A percentile compares a stretch with the other conserved stretches of the same genome.
phyloP scores from a whole-genome alignment of 2,113 vertebrate species.

The Cynocephalus volans region DNA sequence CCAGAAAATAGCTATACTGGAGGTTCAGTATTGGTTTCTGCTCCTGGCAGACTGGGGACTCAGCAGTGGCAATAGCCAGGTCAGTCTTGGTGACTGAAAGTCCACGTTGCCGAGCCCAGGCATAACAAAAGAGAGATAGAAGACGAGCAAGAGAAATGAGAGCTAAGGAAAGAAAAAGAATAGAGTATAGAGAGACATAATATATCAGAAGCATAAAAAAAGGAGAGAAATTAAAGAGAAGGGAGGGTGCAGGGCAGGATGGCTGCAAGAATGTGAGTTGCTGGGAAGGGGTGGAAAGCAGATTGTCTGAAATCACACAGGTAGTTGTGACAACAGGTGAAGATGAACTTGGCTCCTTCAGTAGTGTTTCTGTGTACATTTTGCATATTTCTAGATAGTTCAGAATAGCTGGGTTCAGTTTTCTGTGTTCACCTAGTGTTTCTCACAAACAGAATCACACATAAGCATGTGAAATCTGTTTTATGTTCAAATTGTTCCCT shows the following conservation, averaged over 20 bases:
- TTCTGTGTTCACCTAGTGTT: not conserved
- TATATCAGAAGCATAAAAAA: not conserved
- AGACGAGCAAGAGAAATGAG: not conserved
- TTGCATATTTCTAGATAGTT: not conserved
- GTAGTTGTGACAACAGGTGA: not conserved
- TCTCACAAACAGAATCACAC: not conserved
- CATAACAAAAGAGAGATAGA: not conserved
- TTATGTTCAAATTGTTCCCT: not conserved
- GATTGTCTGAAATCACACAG: not conserved
- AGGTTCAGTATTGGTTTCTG: not conserved
- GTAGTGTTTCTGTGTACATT: rapidly evolving
- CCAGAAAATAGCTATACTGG: not conserved
- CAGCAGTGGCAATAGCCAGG: not conserved
- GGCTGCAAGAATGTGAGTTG: not conserved
- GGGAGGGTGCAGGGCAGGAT: rapidly evolving
- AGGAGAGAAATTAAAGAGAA: not conserved
- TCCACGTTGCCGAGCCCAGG: not conserved
- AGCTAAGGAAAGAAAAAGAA: not conserved
- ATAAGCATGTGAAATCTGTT: not conserved
- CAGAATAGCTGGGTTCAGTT: not conserved
- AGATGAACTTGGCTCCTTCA: rapidly evolving
- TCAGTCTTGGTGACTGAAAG: not conserved
- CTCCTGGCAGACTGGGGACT: not conserved
- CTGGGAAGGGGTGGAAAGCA: not conserved
- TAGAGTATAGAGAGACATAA: too few relatives aligned